These are phyloP conservation scores for Brachionus calyciflorus DNA, from an alignment of 1,140 invertebrate species.

Conservation along the genomic window DNA sequence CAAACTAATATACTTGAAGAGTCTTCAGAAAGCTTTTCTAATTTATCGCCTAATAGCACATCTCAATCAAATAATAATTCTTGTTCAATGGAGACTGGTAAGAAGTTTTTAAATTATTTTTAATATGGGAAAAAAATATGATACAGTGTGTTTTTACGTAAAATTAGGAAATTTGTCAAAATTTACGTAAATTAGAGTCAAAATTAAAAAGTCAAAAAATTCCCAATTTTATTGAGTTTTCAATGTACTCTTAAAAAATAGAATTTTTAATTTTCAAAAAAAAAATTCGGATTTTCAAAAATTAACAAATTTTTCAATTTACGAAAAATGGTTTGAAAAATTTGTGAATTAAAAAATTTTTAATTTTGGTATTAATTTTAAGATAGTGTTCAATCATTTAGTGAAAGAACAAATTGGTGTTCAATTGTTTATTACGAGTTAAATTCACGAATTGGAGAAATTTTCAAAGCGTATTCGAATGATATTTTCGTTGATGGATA, in stretches of 20 bases:
- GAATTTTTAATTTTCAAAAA: neutral
- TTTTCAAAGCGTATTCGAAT: constrained; percentile 28
- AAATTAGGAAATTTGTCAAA: too few species aligned
- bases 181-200: too few species aligned
- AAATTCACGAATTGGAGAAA: constrained; percentile 73
- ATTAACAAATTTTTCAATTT: neutral
- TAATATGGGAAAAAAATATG: too few species aligned
- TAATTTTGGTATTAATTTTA: neutral
- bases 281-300: neutral
- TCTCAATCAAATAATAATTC: neutral
- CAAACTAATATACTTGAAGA: neutral
- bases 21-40: neutral
- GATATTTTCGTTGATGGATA: constrained; percentile 48
- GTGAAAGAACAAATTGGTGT: constrained; percentile 72
- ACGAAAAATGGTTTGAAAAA: too few species aligned
- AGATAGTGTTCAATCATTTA: neutral
- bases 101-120: neutral
- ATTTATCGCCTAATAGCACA: neutral
- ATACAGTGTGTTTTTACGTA: too few species aligned
- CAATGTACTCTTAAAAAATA: too few species aligned
- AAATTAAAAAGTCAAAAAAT: too few species aligned
- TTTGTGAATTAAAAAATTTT: too few species aligned
- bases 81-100: constrained; percentile 24
- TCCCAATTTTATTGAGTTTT: too few species aligned
- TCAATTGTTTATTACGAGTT: constrained; percentile 97